These are phyloP conservation scores for Enteromius mattozi DNA, from an alignment of 2,797 vertebrate species.

Conservation along the genomic window DNA sequence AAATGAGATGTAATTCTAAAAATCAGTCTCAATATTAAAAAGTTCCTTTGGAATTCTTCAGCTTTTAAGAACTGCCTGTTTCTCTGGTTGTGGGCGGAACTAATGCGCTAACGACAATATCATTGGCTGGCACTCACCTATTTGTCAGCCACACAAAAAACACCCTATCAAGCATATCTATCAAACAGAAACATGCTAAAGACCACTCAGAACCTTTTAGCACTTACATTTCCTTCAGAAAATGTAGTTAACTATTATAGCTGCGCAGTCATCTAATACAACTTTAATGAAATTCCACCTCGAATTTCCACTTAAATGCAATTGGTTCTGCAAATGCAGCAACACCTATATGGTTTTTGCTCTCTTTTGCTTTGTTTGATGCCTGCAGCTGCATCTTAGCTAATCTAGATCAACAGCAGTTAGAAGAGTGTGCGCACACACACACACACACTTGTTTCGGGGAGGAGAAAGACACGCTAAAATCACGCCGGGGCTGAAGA, in stretches of 20 bases:
- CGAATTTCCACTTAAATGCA: background rate
- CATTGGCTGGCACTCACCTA: too few species aligned
- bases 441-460: background rate
- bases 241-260: background rate
- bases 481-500: background rate
- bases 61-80: too few species aligned
- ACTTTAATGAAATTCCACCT: background rate
- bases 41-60: too few species aligned
- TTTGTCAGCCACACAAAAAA: background rate
- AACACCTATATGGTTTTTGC: constrained; percentile 1
- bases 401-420: constrained; percentile 48
- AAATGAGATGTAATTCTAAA: background rate
- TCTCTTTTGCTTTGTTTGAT: background rate
- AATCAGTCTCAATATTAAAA: background rate
- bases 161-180: background rate
- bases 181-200: background rate
- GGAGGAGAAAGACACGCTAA: constrained; percentile 16
- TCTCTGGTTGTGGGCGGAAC: too few species aligned
- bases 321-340: constrained; percentile 29
- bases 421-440: background rate
- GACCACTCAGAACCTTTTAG: background rate
- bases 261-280: background rate
- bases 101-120: too few species aligned
- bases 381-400: constrained; percentile 7
- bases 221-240: background rate